Evolutionary conservation across 2,113 vertebrate genomes (phyloP), one percentile per base, ranked within the genome.

Genomic region (Elaphurus davidianus): DNA sequence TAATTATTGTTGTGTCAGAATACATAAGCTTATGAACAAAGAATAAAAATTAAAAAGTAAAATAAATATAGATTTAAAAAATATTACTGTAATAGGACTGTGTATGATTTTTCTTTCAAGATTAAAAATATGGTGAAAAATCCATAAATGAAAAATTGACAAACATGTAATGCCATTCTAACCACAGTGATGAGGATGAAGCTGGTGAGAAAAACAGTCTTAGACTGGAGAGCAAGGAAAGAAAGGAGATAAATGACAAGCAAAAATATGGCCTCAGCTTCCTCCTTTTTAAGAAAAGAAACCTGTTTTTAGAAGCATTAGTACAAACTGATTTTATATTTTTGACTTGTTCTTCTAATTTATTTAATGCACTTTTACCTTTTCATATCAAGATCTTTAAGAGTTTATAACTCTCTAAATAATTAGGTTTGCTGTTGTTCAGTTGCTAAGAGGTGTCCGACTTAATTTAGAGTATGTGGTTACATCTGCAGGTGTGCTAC

Each of bases 291-390:
- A 90, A 54, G 94, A 62, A 43, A 95, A 50, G 71, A 30, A 92
- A 30, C 33, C 36, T 98, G 43, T 92, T 76, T 95, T 23, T 86
- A 60, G 52, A 78, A 97, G 91, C 94, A 50, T 71, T 82, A 92
- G 28, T 83, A 57, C 5, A 54, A 90, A 54, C 28, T 84, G 89
- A 33, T 59, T 96, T 93, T 95, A 33, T 64, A 92, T 1, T 0
- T 98, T 86, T 96, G 43, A 98, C 96, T 95, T 97, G 27, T 11
- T 13, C 33, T 91, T 86, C 55, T n/a, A 94, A 89, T 60, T 98
- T 98, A 98, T 96, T 83, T 94, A 97, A 96, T 78, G 89, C 88
- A 98, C 89, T 98, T 98, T 98, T 98, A 96, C 87, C 74, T 96
- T 94, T 97, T 97, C 83, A 95, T 95, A 94, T 84, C 96, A 95